Conservation (phyloP, 2,888 invertebrate species). For the Nemotelus pantherinus region DNA sequence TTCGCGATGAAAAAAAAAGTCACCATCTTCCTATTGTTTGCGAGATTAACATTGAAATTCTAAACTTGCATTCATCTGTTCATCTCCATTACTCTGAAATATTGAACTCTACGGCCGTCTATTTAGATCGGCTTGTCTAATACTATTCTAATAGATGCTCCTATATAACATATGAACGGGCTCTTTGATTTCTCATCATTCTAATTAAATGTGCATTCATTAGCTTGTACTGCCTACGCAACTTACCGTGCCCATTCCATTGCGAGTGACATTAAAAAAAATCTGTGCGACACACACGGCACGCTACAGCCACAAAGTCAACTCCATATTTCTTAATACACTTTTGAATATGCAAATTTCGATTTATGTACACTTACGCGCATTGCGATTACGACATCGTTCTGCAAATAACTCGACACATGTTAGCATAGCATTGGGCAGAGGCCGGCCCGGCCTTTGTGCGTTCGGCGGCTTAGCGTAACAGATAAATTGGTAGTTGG, state of each 20-base stretch:
- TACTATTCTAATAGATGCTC: too few species aligned
- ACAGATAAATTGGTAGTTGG: too few species aligned
- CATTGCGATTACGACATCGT: slow-evolving; percentile 41
- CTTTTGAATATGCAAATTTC: slow-evolving; percentile 32
- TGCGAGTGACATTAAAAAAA: not conserved
- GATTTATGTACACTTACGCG: slow-evolving; percentile 37
- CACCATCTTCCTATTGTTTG: too few species aligned
- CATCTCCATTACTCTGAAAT: too few species aligned
- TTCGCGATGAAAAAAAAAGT: too few species aligned
- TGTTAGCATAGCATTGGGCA: not conserved
- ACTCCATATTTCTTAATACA: slow-evolving; percentile 15
- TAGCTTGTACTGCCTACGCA: not conserved
- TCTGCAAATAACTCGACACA: slow-evolving; percentile 37
- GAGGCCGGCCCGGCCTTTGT: too few species aligned
- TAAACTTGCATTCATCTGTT: too few species aligned
- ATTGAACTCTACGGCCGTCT: too few species aligned
- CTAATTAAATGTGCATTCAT: not conserved
- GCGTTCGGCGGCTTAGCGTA: too few species aligned
- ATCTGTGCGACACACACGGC: not conserved
- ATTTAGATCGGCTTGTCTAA: too few species aligned
- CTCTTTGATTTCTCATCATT: slow-evolving; percentile 13
- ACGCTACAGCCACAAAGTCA: not conserved
- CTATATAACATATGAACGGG: not conserved
- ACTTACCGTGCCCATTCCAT: not conserved
- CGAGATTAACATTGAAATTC: too few species aligned